phyloP scores from a whole-genome alignment of 2,888 invertebrate genomes.

The Malacosoma neustria region DNA sequence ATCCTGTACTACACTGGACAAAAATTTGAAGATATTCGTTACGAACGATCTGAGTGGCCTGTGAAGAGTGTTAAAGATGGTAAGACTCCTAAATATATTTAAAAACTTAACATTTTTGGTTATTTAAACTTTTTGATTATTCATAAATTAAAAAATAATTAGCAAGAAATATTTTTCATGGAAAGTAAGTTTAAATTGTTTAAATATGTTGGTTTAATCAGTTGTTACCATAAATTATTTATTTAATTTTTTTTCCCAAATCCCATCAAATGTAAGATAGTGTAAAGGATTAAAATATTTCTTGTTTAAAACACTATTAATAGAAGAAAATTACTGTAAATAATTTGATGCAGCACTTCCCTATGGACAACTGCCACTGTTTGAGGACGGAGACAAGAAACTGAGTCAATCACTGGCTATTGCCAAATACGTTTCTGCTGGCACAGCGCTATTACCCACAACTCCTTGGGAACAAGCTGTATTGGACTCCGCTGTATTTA shows the following conservation, averaged over 20 bases:
- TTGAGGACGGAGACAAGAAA: slow-evolving; percentile 35
- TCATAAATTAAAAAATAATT: too few species aligned
- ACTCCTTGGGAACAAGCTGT: slow-evolving; percentile 62
- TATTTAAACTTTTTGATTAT: too few species aligned
- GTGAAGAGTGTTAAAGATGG: slow-evolving; percentile 36
- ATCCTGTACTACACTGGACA: slow-evolving; percentile 49
- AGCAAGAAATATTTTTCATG: too few species aligned
- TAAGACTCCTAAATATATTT: slow-evolving; percentile 29
- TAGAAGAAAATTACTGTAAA: neutral
- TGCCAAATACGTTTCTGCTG: slow-evolving; percentile 64
- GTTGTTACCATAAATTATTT: too few species aligned
- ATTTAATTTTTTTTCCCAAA: too few species aligned
- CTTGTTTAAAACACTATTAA: too few species aligned
- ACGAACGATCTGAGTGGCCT: slow-evolving; percentile 35
- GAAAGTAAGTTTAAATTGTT: too few species aligned
- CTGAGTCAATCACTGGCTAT: slow-evolving; percentile 62
- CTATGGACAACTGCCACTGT: slow-evolving; percentile 46
- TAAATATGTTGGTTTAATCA: too few species aligned
- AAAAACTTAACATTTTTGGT: too few species aligned
- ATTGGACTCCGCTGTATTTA: slow-evolving; percentile 57
- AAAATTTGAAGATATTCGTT: slow-evolving; percentile 45
- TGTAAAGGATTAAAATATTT: too few species aligned
- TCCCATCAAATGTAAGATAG: too few species aligned
- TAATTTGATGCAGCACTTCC: slow-evolving; percentile 29
- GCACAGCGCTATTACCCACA: slow-evolving; percentile 54